phyloP scores from a whole-genome alignment of 2,888 invertebrate species.

The Amaurobius ferox region DNA sequence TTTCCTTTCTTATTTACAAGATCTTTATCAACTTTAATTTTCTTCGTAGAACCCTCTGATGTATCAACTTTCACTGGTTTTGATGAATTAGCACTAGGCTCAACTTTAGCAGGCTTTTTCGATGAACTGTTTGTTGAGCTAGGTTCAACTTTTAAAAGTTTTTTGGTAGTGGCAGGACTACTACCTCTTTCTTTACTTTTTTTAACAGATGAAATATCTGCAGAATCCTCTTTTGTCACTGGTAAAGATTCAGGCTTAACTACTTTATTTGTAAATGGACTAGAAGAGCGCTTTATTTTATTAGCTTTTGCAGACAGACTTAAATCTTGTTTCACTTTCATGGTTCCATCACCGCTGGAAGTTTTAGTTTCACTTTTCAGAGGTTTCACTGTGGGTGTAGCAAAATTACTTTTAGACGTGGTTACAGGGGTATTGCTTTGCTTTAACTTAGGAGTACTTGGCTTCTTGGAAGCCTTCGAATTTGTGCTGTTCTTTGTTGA shows the following conservation, averaged over 20 bases:
- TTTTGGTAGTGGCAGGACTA: constrained; percentile 35
- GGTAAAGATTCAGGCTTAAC: constrained; percentile 28
- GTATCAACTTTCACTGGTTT: constrained; percentile 25
- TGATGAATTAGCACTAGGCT: not conserved
- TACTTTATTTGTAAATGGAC: constrained; percentile 35
- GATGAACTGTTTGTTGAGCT: not conserved
- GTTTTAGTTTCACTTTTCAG: constrained; percentile 34
- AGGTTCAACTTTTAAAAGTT: constrained; percentile 36
- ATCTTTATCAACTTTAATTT: constrained; percentile 50
- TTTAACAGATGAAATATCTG: constrained; percentile 19
- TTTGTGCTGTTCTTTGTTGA: not conserved
- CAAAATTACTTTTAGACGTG: constrained; percentile 35
- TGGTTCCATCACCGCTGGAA: constrained; percentile 18
- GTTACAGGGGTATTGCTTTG: constrained; percentile 19
- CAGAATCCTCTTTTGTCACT: constrained; percentile 19
- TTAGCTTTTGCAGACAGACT: constrained; percentile 17
- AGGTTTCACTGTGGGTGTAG: constrained; percentile 28
- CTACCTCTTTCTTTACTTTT: constrained; percentile 29
- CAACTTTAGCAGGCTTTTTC: constrained; percentile 37
- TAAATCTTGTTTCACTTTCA: constrained; percentile 39
- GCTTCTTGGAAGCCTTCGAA: constrained; percentile 28
- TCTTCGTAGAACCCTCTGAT: constrained; percentile 28
- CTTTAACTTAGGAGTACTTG: constrained; percentile 38
- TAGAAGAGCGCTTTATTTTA: constrained; percentile 48
- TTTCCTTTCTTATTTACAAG: constrained; percentile 35